Evolutionary conservation across 2,888 invertebrate species (phyloP).

Genomic region (Ennomos erosarius): DNA sequence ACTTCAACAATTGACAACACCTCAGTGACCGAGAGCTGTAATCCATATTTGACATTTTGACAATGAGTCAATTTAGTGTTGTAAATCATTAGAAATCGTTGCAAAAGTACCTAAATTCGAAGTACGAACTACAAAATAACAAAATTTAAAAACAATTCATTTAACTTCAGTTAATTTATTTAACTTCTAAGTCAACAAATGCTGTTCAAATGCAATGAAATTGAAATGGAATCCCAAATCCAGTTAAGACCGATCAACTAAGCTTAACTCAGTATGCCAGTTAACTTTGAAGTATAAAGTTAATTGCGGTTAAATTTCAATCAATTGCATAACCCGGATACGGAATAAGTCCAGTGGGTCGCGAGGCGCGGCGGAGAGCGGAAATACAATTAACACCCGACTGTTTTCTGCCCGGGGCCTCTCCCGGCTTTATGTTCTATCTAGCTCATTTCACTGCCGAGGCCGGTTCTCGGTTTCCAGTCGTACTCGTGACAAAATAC

Average conservation of each 20-base stretch:
- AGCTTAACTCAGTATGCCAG: conserved; percentile 23
- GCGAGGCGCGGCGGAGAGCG: conserved; percentile 35
- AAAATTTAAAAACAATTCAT: not conserved
- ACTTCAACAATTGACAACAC: too few relatives aligned
- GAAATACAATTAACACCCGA: conserved; percentile 51
- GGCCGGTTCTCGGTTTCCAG: conserved; percentile 34
- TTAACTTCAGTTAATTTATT: not conserved
- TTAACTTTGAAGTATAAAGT: conserved; percentile 28
- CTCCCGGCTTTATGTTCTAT: conserved; percentile 49
- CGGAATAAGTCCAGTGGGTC: conserved; percentile 42
- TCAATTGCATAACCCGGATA: conserved; percentile 42
- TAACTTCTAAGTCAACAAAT: conserved; percentile 11
- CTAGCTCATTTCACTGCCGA: conserved; percentile 51
- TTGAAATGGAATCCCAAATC: conserved; percentile 28
- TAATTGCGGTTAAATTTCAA: conserved; percentile 38
- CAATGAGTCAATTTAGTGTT: too few relatives aligned
- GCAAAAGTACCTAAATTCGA: too few relatives aligned
- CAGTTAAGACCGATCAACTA: conserved; percentile 24
- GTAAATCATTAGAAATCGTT: too few relatives aligned
- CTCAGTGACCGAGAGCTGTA: too few relatives aligned
- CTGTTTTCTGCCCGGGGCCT: conserved; percentile 44
- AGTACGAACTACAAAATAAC: not conserved
- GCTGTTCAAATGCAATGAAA: conserved; percentile 24
- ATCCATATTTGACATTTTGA: too few relatives aligned
- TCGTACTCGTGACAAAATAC: conserved; percentile 48